Conservation (phyloP, 2,888 invertebrate genomes). For the Plagodis dolabraria region DNA sequence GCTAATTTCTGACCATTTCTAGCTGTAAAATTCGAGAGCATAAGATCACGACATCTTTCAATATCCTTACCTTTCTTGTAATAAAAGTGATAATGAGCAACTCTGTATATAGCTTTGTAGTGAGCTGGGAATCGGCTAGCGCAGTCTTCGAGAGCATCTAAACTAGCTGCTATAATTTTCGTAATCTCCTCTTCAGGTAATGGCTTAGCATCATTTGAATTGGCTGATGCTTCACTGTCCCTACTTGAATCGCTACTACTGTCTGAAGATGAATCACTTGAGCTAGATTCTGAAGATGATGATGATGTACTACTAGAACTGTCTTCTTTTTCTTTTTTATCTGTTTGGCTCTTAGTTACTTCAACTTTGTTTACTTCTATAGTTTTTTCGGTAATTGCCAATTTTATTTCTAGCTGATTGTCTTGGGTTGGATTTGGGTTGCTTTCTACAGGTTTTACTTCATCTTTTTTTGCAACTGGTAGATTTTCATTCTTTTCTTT, state of each 20-base stretch:
- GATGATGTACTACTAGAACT: constrained; percentile 71
- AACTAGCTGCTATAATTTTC: constrained; percentile 87
- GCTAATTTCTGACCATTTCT: constrained; percentile 87
- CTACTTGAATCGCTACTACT: constrained; percentile 80
- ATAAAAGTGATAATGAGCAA: constrained; percentile 93
- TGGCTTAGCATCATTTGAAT: constrained; percentile 68
- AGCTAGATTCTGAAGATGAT: constrained; percentile 82
- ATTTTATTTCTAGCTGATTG: constrained; percentile 24
- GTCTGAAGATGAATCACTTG: constrained; percentile 82
- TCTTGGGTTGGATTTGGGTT: constrained; percentile 4
- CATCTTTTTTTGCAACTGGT: constrained; percentile 20
- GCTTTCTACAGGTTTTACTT: constrained; percentile 15
- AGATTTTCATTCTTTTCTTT: constrained; percentile 30
- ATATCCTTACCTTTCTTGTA: constrained; percentile 88
- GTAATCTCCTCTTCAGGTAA: constrained; percentile 83
- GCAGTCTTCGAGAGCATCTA: constrained; percentile 93
- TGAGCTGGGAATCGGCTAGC: constrained; percentile 94
- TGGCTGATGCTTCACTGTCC: constrained; percentile 81
- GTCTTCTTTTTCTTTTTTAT: constrained; percentile 63
- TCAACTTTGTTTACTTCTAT: constrained; percentile 40
- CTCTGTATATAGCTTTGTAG: constrained; percentile 95
- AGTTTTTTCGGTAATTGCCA: constrained; percentile 35
- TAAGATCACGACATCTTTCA: constrained; percentile 88
- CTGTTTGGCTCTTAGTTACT: constrained; percentile 36
- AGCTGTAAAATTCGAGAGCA: constrained; percentile 88